Percentiles rank a stretch among this genome's conserved stretches.
phyloP scores from a whole-genome alignment of 53 echinoderm and acorn worm species.

The Antedon mediterranea region DNA sequence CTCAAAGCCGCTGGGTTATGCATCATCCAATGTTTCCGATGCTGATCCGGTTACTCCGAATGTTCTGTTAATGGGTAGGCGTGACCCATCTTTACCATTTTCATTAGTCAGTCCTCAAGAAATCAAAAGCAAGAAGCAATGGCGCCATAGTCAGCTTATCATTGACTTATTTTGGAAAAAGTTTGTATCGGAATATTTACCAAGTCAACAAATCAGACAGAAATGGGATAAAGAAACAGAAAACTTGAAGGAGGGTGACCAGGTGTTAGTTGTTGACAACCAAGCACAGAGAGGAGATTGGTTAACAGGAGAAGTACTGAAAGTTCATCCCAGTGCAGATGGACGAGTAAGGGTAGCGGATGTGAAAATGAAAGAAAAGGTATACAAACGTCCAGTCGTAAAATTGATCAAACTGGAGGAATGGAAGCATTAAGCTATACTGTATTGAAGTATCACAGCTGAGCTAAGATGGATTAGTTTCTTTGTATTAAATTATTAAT shows the following conservation, averaged over 20 bases:
- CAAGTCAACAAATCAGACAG: constrained; percentile 3
- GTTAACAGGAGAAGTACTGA: constrained; percentile 1
- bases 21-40: background rate
- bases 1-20: background rate
- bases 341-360: constrained; percentile 12
- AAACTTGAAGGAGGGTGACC: background rate
- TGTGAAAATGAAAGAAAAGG: constrained; percentile 1
- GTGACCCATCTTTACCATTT: background rate
- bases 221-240: constrained; percentile 10
- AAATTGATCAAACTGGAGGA: constrained; percentile 13
- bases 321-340: constrained; percentile 17
- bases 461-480: too few species aligned
- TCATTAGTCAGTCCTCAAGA: background rate
- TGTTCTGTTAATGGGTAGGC: background rate
- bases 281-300: constrained; percentile 16
- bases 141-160: constrained; percentile 12
- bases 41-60: background rate
- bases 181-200: constrained; percentile 17
- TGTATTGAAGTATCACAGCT: too few species aligned
- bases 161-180: constrained; percentile 13
- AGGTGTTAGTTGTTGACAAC: constrained; percentile 9
- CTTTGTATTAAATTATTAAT: too few species aligned
- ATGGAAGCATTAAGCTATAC: background rate
- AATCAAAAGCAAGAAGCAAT: constrained; percentile 11
- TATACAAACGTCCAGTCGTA: constrained; percentile 14